These are phyloP conservation scores for Acanthacorydalis orientalis DNA, from an alignment of 2,888 invertebrate species.

Conservation along the genomic window DNA sequence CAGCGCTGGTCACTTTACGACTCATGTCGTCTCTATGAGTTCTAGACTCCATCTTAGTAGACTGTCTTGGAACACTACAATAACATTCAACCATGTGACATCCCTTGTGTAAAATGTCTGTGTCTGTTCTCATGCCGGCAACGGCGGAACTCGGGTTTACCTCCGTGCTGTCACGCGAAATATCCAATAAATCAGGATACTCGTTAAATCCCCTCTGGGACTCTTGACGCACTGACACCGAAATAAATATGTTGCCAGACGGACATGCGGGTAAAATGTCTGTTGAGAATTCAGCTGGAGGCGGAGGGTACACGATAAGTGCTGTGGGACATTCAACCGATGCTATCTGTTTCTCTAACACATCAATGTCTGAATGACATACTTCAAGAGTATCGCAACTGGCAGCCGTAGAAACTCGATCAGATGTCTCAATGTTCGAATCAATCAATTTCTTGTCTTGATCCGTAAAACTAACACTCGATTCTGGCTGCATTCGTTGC, in stretches of 20 bases:
- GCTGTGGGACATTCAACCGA: constrained; percentile 16
- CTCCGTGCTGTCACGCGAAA: constrained; percentile 24
- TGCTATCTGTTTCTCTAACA: constrained; percentile 19
- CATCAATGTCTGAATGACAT: constrained; percentile 39
- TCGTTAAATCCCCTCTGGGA: constrained; percentile 43
- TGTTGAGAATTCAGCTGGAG: constrained; percentile 41
- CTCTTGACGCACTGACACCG: constrained; percentile 62
- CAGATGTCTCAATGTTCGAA: constrained; percentile 56
- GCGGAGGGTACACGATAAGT: constrained; percentile 28
- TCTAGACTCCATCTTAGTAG: too few relatives aligned
- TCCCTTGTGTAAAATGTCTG: too few relatives aligned
- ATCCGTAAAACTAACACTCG: constrained; percentile 69
- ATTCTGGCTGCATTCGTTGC: constrained; percentile 52
- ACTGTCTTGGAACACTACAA: too few relatives aligned
- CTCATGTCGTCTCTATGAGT: too few relatives aligned
- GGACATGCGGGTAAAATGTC: constrained; percentile 34
- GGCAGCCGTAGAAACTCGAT: constrained; percentile 34
- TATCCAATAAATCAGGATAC: constrained; percentile 66
- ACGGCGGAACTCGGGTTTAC: too few relatives aligned
- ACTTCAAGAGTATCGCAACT: constrained; percentile 43
- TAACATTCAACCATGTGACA: too few relatives aligned
- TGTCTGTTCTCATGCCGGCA: too few relatives aligned
- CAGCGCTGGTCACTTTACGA: too few relatives aligned
- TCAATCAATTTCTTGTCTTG: constrained; percentile 77
- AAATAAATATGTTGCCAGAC: constrained; percentile 69